Base-by-base conservation (phyloP, 2,113 vertebrate species). In the Pollimyrus isidori region DNA sequence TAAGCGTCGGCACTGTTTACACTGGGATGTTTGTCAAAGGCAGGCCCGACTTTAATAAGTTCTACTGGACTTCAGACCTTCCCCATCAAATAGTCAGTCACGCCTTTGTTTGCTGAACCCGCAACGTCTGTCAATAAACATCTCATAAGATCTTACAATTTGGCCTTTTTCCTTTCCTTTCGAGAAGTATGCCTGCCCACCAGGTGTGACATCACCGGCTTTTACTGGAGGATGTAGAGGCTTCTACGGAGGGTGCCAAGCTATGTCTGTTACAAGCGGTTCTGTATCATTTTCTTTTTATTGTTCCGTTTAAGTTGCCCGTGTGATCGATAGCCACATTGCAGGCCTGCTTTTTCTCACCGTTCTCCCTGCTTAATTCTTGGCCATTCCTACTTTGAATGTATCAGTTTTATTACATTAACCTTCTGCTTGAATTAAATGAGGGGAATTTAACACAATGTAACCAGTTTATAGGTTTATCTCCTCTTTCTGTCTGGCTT, bases 41-140 rank as follows among this genome's bases (percentile, higher is more conserved):
- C 39, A 62, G 88, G 88, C 35, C 76, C 35, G 88, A 48, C 76
- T 49, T 85, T 85, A 84, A 62, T 84, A 35, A 83, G 42, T 46
- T 85, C 76, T 23, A 86, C 86, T 89, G 85, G 90, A 91, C 76
- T 90, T 90, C 89, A 56, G 88, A 89, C 80, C 80, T 48, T 9
- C 49, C 42, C 89, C 23, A 58, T 88, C 89, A 91, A 90, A 89
- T 84, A 89, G 23, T 85, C 52, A 69, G 52, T 84, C 58, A 30
- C 87, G 73, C 90, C 90, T 90, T 86, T 86, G 53, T 90, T 85
- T 88, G 35, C 87, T 52, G 21, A 62, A 35, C 26, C 1, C 11
- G 26, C 23, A 23, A 23, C 42, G 53, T 83, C 53, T 56, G 35
- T 90, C 62, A 26, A 45, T 76, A 82, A 90, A 62, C 87, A 62